Evolutionary conservation across 2,797 vertebrate genomes (phyloP).

Genomic region (Lepilemur septentrionalis): DNA sequence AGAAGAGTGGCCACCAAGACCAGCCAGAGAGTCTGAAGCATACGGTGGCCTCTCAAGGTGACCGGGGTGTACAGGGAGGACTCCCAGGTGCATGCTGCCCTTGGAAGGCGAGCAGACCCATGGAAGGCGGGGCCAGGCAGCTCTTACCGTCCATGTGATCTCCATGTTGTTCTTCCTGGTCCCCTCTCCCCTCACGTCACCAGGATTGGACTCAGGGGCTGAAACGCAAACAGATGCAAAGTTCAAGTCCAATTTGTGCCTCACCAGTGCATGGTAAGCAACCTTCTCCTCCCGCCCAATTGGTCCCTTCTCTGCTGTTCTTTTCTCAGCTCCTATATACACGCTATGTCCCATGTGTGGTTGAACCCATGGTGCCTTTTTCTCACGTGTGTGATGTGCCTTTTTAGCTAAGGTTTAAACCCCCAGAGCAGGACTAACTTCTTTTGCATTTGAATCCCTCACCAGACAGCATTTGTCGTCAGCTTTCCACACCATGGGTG

Average conservation of each 20-base stretch:
- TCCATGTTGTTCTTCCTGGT: constrained; percentile 97
- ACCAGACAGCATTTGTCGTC: neutral
- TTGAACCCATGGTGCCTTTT: accelerated
- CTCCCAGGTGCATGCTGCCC: accelerated
- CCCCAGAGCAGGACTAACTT: neutral
- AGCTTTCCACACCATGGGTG: neutral
- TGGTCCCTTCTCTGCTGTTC: accelerated
- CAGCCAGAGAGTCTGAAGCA: neutral
- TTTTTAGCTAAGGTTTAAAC: neutral
- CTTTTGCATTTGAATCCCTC: constrained; percentile 19
- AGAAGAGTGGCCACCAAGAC: neutral
- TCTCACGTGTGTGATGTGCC: neutral
- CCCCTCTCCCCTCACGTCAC: constrained; percentile 91
- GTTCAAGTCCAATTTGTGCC: neutral
- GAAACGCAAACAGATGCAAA: constrained; percentile 70
- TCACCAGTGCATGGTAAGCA: neutral
- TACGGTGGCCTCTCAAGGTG: accelerated
- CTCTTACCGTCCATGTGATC: constrained; percentile 95
- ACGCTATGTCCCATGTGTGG: accelerated
- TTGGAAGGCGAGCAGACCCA: neutral
- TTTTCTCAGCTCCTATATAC: neutral
- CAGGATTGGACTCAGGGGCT: constrained; percentile 94
- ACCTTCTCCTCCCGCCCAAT: accelerated
- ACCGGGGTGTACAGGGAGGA: accelerated
- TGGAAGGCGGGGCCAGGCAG: accelerated